Evolutionary conservation across 1,140 invertebrate species (phyloP).

Genomic region (Triops longicaudatus): DNA sequence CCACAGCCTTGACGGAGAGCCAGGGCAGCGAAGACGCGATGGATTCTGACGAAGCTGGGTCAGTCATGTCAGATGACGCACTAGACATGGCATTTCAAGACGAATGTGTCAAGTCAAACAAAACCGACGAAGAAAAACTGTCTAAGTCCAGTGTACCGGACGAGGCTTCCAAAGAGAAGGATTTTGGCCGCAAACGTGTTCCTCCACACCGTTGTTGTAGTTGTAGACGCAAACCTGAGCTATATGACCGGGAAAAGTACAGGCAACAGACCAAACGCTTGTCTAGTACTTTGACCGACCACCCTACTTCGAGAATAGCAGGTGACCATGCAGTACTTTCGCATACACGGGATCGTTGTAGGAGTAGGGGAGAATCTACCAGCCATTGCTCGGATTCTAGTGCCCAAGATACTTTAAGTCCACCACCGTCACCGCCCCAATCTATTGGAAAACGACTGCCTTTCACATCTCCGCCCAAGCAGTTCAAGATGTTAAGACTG

Average conservation of each 20-base stretch:
- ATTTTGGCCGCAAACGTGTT: neutral
- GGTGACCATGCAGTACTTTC: neutral
- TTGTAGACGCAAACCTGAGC: slow-evolving; percentile 14
- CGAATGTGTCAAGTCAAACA: neutral
- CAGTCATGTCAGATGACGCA: neutral
- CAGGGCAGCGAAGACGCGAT: slow-evolving; percentile 12
- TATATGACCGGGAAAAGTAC: neutral
- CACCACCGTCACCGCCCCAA: neutral
- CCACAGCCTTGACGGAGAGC: neutral
- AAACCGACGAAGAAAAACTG: slow-evolving; percentile 23
- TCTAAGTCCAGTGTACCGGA: neutral
- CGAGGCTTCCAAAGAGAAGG: neutral
- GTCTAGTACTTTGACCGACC: neutral
- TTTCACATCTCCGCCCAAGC: slow-evolving; percentile 14
- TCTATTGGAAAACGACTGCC: neutral
- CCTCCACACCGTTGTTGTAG: slow-evolving; percentile 20
- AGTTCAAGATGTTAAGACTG: slow-evolving; percentile 55
- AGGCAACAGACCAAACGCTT: neutral
- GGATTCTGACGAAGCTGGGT: slow-evolving; percentile 19
- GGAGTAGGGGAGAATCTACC: neutral
- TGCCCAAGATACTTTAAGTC: neutral
- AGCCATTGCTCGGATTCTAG: neutral
- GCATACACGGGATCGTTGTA: neutral
- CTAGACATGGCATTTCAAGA: neutral
- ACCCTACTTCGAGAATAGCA: neutral